Evolutionary conservation across 2,113 vertebrate species (phyloP).

Genomic region (Myotis brandtii): DNA sequence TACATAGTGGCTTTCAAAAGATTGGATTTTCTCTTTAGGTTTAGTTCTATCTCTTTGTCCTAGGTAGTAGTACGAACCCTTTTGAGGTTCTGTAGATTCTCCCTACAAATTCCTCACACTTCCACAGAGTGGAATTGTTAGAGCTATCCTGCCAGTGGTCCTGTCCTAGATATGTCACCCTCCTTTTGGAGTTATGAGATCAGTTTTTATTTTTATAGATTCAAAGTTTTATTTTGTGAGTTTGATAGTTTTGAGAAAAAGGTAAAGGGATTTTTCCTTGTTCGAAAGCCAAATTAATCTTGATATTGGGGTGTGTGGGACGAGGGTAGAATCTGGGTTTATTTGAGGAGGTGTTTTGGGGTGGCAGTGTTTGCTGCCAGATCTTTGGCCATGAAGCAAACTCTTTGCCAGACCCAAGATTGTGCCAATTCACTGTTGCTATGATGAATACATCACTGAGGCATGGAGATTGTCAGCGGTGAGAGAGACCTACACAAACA

Average conservation of each 20-base stretch:
- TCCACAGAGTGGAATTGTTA: neutral
- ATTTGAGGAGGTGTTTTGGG: neutral
- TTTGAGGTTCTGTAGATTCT: neutral
- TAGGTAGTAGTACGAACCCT: neutral
- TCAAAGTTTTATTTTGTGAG: neutral
- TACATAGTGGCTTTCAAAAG: neutral
- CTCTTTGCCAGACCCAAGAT: neutral
- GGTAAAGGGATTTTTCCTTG: neutral
- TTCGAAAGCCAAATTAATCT: neutral
- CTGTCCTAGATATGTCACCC: neutral
- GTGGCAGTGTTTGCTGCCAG: neutral
- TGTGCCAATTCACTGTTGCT: neutral
- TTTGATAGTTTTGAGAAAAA: conserved; percentile 27
- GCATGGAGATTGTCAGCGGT: neutral
- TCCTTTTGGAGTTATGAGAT: neutral
- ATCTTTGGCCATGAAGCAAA: conserved; percentile 4
- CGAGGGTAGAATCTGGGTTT: neutral
- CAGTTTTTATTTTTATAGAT: neutral
- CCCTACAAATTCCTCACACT: neutral
- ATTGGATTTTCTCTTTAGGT: conserved; percentile 6
- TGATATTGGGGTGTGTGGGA: neutral
- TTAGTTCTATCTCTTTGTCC: neutral
- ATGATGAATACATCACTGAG: neutral
- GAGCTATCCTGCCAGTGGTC: neutral
- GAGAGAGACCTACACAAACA: neutral